A percentile compares a stretch with the other conserved stretches of the same genome.
These are phyloP conservation scores for Gryllus bimaculatus DNA, from an alignment of 1,140 invertebrate species.

Conservation along the genomic window DNA sequence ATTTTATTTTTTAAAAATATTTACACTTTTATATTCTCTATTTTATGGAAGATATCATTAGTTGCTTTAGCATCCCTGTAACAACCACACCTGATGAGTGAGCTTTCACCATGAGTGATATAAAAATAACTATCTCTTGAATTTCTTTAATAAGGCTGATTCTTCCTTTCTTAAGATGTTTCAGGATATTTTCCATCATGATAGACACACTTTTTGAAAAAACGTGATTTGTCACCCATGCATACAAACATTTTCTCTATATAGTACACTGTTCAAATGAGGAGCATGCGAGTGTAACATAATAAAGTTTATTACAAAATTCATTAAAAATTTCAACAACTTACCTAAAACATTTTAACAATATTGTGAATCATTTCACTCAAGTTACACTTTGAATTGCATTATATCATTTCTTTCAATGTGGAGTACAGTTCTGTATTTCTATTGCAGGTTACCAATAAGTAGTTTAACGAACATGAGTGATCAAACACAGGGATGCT, in stretches of 20 bases:
- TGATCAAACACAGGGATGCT: not conserved
- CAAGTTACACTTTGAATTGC: not conserved
- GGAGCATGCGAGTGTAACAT: not conserved
- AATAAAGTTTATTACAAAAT: not conserved
- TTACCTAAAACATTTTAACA: not conserved
- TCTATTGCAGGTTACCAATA: not conserved
- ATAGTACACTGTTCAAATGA: not conserved
- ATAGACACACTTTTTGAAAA: not conserved
- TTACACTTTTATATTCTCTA: slow-evolving; percentile 6
- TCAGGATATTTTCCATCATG: not conserved
- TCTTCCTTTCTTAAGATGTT: not conserved
- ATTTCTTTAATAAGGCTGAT: not conserved
- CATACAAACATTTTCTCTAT: not conserved
- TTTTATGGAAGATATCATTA: slow-evolving; percentile 8
- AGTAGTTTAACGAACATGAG: not conserved
- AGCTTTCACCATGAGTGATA: slow-evolving; percentile 12
- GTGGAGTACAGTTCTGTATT: too few relatives aligned
- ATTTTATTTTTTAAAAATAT: slow-evolving; percentile 9
- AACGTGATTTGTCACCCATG: not conserved
- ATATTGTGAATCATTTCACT: not conserved
- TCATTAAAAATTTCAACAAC: slow-evolving; percentile 2
- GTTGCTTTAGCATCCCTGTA: slow-evolving; percentile 6
- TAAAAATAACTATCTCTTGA: slow-evolving; percentile 13
- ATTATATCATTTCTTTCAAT: too few relatives aligned
- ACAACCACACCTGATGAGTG: not conserved